Evolutionary conservation across 2,888 invertebrate genomes (phyloP).

Genomic region (Aporophyla nigra): DNA sequence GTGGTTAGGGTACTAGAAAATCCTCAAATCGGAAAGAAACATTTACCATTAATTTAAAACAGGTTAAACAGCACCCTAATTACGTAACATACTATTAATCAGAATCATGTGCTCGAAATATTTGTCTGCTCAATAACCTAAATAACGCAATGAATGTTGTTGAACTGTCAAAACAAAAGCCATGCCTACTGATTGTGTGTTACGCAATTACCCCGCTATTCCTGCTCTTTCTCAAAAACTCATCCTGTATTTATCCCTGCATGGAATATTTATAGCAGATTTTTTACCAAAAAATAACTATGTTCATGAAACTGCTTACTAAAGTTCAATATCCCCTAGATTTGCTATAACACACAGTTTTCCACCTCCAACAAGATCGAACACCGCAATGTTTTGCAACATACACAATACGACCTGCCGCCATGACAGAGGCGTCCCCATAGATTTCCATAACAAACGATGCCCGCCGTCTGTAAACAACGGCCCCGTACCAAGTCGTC

Average conservation of each 20-base stretch:
- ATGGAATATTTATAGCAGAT: not conserved
- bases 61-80: too few relatives aligned
- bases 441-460: slow-evolving; percentile 59
- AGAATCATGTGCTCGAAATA: too few relatives aligned
- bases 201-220: too few relatives aligned
- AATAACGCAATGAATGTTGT: too few relatives aligned
- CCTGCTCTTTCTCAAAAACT: too few relatives aligned
- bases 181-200: too few relatives aligned
- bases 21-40: not conserved
- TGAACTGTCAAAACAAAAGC: too few relatives aligned
- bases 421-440: slow-evolving; percentile 16
- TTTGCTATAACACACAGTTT: not conserved
- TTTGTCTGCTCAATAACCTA: too few relatives aligned
- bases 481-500: slow-evolving; percentile 5
- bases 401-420: slow-evolving; percentile 40
- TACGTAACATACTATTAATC: too few relatives aligned
- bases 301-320: too few relatives aligned
- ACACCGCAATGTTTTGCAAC: slow-evolving; percentile 10
- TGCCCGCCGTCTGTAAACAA: slow-evolving; percentile 32
- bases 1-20: not conserved
- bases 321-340: not conserved
- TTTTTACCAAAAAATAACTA: not conserved
- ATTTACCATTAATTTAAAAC: too few relatives aligned
- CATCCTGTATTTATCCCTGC: not conserved
- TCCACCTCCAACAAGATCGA: not conserved